phyloP scores from a whole-genome alignment of 23 tunicate genomes.

The Phallusia fumigata region DNA sequence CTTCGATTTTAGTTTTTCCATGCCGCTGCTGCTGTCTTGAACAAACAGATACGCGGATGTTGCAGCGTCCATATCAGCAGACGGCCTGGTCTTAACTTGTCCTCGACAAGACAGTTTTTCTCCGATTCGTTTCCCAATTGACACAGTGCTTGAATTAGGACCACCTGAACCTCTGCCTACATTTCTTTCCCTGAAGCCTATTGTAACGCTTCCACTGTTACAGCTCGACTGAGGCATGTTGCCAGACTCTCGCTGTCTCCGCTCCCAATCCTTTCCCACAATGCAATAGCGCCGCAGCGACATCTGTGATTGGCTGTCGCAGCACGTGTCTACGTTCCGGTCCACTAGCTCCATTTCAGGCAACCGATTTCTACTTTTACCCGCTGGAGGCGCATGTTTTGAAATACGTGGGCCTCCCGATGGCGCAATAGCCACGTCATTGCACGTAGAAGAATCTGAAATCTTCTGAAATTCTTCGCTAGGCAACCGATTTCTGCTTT shows the following conservation, averaged over 20 bases:
- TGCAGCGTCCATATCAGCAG: background rate
- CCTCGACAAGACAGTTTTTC: constrained; percentile 13
- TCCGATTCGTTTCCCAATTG: constrained; percentile 26
- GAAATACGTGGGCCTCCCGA: no score
- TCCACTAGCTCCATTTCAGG: constrained; percentile 10
- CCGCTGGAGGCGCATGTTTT: background rate
- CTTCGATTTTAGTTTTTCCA: background rate
- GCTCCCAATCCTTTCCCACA: constrained; percentile 16
- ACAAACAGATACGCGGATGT: background rate
- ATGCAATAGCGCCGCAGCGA: constrained; percentile 25
- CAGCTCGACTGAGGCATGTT: background rate
- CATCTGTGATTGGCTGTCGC: constrained; percentile 35
- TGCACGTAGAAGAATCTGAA: no score
- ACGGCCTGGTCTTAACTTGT: constrained; percentile 7
- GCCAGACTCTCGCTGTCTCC: background rate
- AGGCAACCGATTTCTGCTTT: background rate
- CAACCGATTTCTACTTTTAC: background rate
- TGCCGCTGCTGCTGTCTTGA: background rate
- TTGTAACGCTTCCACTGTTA: background rate
- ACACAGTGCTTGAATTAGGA: background rate
- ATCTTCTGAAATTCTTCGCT: no score
- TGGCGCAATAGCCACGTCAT: no score
- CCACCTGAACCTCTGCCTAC: background rate
- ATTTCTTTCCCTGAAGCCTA: background rate
- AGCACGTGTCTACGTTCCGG: background rate